Evolutionary conservation across 1,140 invertebrate genomes (phyloP), one percentile per base, ranked within the genome.

Genomic region (Piezodorus guildinii): DNA sequence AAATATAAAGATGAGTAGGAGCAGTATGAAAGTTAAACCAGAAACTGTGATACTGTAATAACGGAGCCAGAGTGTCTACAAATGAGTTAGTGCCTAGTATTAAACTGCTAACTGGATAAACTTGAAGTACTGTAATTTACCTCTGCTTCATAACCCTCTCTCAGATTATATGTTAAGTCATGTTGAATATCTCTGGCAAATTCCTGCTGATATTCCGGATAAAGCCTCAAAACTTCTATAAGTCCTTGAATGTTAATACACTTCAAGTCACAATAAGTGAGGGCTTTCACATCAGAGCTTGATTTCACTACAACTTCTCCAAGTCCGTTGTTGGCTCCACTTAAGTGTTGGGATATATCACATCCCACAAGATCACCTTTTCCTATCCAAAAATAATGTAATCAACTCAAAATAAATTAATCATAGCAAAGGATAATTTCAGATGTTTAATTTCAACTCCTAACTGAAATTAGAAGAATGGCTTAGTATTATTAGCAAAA

Each of bases 301-400:
- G 91, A 95, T 74, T 94, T 94, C 10, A 94, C 86, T 8, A 96
- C 81, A 1, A 89, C 84, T 71, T 95, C 90, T 69, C 77, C 73
- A 52, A 74, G 75, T 27, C 77, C 75, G 70, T 72, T 65, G 72
- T 73, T 67, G 65, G 75, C 68, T 15, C 74, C 73, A 69, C 86
- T 83, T 62, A 89, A 77, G 73, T 88, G 85, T 59, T 85, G 80
- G 70, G 83, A 88, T 71, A 96, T 93, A 75, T 97, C 93, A 71
- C 88, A 91, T 1, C 94, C 94, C n/a, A 97, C 91, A 51, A 96
- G 77, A 77, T 97, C 94, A 10, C 94, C 94, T 78, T 96, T 97
- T 0, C 94, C 94, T 96, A 39, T 19, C 5, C 27, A 39, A 27
- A 58, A n/a, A 27, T 23, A 27, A 8, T 15, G 27, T 34, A 52